Conservation (phyloP, 2,113 vertebrate genomes). For the Emydocephalus ijimae region DNA sequence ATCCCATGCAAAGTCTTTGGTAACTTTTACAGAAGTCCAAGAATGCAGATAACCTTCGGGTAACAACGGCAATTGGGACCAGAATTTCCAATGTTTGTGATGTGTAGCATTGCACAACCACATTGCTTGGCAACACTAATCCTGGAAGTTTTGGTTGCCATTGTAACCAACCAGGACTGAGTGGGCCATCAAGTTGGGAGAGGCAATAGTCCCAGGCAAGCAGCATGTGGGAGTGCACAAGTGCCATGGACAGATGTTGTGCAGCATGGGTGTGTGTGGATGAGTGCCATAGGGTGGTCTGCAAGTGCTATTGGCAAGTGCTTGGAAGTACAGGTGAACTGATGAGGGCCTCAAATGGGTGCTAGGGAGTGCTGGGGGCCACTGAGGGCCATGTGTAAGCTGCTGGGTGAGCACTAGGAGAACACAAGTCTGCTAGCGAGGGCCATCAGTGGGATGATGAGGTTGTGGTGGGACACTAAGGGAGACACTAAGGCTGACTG, state of each 20-base stretch:
- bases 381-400: not conserved
- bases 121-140: not conserved
- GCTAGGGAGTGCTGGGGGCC: not conserved
- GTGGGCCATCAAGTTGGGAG: not conserved
- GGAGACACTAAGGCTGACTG: not conserved
- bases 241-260: not conserved
- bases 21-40: not conserved
- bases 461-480: not conserved
- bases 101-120: not conserved
- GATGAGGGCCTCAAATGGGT: not conserved
- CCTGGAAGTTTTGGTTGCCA: not conserved
- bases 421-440: not conserved
- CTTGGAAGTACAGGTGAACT: not conserved
- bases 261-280: not conserved
- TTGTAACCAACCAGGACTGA: not conserved
- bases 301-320: not conserved
- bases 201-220: not conserved
- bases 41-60: not conserved
- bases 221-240: not conserved
- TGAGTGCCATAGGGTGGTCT: not conserved
- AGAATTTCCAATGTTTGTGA: not conserved
- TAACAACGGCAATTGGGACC: not conserved
- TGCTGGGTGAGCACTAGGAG: not conserved
- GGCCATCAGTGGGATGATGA: not conserved
- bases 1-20: not conserved